These are phyloP conservation scores for Leptosomus discolor DNA, from an alignment of 2,113 vertebrate genomes.

Conservation along the genomic window DNA sequence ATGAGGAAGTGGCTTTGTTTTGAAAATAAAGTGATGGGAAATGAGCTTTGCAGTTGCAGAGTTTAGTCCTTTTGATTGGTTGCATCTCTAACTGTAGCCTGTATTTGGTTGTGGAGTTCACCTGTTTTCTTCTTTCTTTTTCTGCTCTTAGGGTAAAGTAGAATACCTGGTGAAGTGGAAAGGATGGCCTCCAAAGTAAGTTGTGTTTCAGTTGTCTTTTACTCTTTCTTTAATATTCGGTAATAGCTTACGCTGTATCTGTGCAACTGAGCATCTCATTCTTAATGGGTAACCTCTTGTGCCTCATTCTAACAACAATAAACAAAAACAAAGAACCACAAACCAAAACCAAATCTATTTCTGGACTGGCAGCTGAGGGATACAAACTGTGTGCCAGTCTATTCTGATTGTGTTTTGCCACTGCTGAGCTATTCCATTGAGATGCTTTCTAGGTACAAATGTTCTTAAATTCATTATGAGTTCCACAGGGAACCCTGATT, in stretches of 20 bases:
- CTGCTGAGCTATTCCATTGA: constrained; percentile 5
- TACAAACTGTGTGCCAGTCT: not conserved
- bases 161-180: constrained; percentile 99
- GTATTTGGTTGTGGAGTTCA: not conserved
- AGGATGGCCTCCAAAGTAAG: constrained; percentile 99
- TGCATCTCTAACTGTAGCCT: not conserved
- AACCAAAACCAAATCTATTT: not conserved
- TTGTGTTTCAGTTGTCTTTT: not conserved
- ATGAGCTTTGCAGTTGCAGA: not conserved
- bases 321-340: constrained; percentile 14
- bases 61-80: not conserved
- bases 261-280: not conserved
- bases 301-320: not conserved
- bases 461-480: not conserved
- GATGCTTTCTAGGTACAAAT: constrained; percentile 6
- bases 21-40: not conserved
- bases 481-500: not conserved
- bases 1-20: not conserved
- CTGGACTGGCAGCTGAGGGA: not conserved
- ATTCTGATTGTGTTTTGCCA: not conserved
- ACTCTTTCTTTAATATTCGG: not conserved
- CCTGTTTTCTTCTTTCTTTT: constrained; percentile 31
- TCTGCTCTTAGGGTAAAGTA: constrained; percentile 88
- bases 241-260: not conserved
- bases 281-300: not conserved